Conservation (phyloP, 2,797 vertebrate species). For the Australoheros facetus region DNA sequence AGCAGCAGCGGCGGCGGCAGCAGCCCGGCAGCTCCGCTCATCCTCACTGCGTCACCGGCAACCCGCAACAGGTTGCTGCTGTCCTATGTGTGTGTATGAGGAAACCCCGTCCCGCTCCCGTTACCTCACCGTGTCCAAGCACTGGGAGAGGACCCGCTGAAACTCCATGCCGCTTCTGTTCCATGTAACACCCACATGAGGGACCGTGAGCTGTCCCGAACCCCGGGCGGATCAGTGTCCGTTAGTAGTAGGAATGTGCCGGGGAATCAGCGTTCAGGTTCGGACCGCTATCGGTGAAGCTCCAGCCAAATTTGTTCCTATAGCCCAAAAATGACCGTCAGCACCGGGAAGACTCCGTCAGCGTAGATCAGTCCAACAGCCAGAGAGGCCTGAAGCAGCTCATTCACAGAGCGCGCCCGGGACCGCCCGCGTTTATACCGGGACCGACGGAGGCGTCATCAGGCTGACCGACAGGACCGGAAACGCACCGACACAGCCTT, state of each 20-base stretch:
- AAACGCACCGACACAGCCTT: not conserved
- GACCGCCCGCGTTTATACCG: constrained; percentile 38
- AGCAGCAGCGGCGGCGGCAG: constrained; percentile 22
- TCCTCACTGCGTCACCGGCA: constrained; percentile 45
- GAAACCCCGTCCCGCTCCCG: constrained; percentile 16
- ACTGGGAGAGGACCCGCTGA: constrained; percentile 7
- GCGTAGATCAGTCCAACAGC: fast-evolving
- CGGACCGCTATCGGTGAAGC: constrained; percentile 8
- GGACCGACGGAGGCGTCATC: constrained; percentile 33
- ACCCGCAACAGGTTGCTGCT: constrained; percentile 54
- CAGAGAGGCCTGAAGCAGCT: not conserved
- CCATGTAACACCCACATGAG: constrained; percentile 3
- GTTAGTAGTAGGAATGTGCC: not conserved
- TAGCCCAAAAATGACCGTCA: not conserved
- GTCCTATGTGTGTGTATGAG: not conserved
- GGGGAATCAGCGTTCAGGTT: not conserved
- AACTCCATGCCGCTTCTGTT: constrained; percentile 34
- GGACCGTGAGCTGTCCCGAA: not conserved
- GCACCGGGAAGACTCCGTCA: not conserved
- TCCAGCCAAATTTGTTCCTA: not conserved
- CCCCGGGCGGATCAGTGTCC: not conserved
- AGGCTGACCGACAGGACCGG: not conserved
- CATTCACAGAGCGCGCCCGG: not conserved
- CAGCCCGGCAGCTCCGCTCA: constrained; percentile 33
- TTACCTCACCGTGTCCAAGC: constrained; percentile 48